Conservation (phyloP, 2,113 vertebrate genomes). For the Manacus vitellinus region DNA sequence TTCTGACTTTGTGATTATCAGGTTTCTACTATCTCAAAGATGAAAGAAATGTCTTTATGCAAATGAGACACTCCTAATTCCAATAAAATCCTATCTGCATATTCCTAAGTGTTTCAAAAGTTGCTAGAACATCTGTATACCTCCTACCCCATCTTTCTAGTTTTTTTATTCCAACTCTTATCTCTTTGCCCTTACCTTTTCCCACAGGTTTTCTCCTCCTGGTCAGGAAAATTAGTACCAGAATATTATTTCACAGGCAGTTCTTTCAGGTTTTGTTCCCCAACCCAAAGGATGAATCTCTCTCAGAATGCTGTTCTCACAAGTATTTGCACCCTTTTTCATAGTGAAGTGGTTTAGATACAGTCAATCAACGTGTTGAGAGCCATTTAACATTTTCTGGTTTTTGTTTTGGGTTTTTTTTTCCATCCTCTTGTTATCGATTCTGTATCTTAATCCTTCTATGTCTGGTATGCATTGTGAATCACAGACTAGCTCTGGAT, state of each 20-base stretch:
- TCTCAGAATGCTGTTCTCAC: neutral
- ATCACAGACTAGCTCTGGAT: slow-evolving; percentile 29
- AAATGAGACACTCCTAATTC: neutral
- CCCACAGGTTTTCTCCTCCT: neutral
- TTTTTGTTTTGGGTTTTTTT: neutral
- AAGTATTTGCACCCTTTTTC: neutral
- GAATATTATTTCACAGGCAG: neutral
- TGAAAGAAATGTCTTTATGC: neutral
- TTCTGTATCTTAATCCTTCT: slow-evolving; percentile 47
- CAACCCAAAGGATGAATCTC: neutral
- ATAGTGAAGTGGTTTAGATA: neutral
- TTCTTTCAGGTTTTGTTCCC: neutral
- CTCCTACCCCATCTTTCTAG: neutral
- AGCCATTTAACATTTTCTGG: neutral
- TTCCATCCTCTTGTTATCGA: slow-evolving; percentile 17
- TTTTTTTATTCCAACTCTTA: neutral
- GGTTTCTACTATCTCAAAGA: neutral
- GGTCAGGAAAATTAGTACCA: neutral
- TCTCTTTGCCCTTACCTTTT: neutral
- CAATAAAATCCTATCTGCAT: neutral
- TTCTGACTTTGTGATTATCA: neutral
- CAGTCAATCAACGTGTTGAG: neutral
- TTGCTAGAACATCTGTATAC: neutral
- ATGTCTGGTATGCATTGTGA: slow-evolving; percentile 59
- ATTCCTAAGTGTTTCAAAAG: neutral